phyloP scores from a whole-genome alignment of 2,113 vertebrate genomes.

The Gnathonemus echidnorhynchus region DNA sequence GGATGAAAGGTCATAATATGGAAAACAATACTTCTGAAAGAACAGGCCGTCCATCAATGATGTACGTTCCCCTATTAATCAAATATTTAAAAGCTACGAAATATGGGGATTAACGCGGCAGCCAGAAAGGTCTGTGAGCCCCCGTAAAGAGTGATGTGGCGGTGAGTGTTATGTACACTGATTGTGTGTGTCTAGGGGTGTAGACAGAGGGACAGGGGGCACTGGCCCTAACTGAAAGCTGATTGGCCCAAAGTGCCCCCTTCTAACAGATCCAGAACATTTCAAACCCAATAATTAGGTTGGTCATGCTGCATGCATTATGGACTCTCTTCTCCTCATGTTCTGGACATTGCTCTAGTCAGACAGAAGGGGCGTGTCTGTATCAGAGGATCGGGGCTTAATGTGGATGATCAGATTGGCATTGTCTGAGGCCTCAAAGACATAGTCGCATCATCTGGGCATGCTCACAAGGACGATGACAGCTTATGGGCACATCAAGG shows the following conservation, averaged over 20 bases:
- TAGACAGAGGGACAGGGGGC: background rate
- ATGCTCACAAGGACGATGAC: background rate
- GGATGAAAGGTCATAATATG: background rate
- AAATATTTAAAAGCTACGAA: background rate
- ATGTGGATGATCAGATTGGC: background rate
- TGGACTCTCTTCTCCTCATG: background rate
- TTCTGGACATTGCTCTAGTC: background rate
- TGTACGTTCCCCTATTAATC: background rate
- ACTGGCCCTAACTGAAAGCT: background rate
- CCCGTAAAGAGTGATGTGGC: background rate
- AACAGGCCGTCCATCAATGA: background rate
- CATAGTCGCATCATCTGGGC: background rate
- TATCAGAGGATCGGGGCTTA: background rate
- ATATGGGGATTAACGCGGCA: background rate
- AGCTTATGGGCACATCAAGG: background rate
- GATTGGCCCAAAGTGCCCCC: background rate
- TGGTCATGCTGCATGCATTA: background rate
- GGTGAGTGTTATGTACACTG: background rate
- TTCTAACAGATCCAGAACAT: background rate
- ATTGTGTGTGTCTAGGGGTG: background rate
- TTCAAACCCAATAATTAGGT: background rate
- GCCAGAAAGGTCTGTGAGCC: background rate
- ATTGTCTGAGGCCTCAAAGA: background rate
- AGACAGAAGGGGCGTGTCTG: background rate
- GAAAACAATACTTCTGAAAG: background rate